Conservation (phyloP, 2,113 vertebrate genomes). For the Actenoides hombroni region DNA sequence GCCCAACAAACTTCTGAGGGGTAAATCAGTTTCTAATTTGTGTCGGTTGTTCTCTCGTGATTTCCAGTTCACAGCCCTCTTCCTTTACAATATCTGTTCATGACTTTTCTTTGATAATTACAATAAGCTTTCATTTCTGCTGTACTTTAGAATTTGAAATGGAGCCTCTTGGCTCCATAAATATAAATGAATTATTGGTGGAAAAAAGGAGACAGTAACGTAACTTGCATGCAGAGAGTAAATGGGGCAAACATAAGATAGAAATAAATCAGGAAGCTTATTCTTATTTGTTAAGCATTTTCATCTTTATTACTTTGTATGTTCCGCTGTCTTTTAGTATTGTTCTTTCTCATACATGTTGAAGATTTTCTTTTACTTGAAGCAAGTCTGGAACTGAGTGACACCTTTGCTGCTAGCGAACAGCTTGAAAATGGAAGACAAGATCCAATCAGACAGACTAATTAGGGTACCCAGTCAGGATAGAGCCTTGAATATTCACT, state of each 20-base stretch:
- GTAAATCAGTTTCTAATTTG: background rate
- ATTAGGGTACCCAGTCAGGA: background rate
- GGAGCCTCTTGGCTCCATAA: background rate
- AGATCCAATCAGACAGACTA: conserved; percentile 41
- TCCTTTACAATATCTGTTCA: background rate
- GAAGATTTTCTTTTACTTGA: conserved; percentile 21
- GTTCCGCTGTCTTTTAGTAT: background rate
- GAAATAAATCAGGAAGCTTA: background rate
- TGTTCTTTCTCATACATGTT: background rate
- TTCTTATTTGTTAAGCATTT: background rate
- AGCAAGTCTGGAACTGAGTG: background rate
- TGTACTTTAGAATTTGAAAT: background rate
- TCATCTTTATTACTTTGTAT: background rate
- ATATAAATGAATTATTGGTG: background rate
- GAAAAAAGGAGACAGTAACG: background rate
- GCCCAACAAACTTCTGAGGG: background rate
- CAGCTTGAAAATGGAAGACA: conserved; percentile 15
- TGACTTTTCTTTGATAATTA: background rate
- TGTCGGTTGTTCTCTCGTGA: background rate
- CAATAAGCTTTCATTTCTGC: background rate
- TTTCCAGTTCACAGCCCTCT: background rate
- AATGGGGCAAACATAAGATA: background rate
- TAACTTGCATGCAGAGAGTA: background rate
- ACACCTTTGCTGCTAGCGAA: background rate
- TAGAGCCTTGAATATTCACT: conserved; percentile 27